Base-by-base conservation (phyloP, 2,888 invertebrate species). In the Liopterus haemorrhoidalis region DNA sequence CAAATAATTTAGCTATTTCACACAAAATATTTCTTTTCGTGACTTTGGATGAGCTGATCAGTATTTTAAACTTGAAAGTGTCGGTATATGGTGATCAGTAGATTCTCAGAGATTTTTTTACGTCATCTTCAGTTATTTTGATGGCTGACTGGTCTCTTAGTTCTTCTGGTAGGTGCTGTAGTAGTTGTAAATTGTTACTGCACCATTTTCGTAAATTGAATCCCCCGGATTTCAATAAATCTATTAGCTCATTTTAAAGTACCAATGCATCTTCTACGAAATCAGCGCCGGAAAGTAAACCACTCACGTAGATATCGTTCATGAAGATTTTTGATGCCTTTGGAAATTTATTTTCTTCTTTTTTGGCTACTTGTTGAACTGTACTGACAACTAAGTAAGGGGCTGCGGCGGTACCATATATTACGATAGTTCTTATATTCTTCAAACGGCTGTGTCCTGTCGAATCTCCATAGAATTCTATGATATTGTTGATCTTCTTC, bases 11-110 rank as follows among this genome's bases (percentile, higher is more conserved):
- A 12, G 52, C 51, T 1, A 49, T 40, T 8, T 53, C 48, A 2
- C 50, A 43, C 41, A 57, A 45, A 27, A 58, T 53, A 5, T 11
- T 41, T 30, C 55, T 32, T 36, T 58, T 58, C 8, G 58, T 55
- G n/a, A 52, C 35, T 22, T 5, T 24, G 9, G 14, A 1, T 5
- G 3, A 14, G 8, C 2, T 2, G 15, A 19, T 6, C 1, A 24
- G 15, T 6, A 49, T 41, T 19, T 49, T 42, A 28, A 49, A 49
- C 36, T 12, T 12, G 9, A 49, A 39, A 5, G 3, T 21, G 15
- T 49, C 47, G n/a, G 20, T 25, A n/a, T 20, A 8, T 16, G 46
- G 42, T 2, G 16, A 30, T 47, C 47, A 49, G 11, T 37, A 22
- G 9, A 42, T 9, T 6, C 48, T 46, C 11, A 51, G 19, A 1